Conservation (phyloP, 2,888 invertebrate genomes). For the Amphiduros pacificus region DNA sequence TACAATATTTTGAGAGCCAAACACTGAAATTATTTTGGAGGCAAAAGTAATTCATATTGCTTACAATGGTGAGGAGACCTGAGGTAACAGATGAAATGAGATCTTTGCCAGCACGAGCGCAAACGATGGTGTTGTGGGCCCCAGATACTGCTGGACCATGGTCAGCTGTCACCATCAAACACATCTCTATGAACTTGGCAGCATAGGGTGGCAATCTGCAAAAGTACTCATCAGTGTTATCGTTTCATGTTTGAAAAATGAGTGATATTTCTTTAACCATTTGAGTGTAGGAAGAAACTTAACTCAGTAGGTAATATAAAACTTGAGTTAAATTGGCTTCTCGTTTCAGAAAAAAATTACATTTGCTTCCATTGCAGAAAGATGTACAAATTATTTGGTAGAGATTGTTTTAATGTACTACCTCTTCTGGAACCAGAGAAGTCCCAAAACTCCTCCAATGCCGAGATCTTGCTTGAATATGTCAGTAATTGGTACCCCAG, state of each 20-base stretch:
- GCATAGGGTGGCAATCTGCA: conserved; percentile 86
- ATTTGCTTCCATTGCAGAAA: too few species aligned
- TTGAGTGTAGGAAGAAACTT: too few species aligned
- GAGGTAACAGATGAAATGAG: conserved; percentile 93
- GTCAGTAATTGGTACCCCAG: conserved; percentile 80
- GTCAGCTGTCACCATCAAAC: conserved; percentile 92
- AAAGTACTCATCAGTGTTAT: too few species aligned
- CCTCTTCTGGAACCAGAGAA: conserved; percentile 95
- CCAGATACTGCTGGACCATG: conserved; percentile 99
- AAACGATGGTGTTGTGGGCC: conserved; percentile 98
- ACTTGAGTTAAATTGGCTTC: too few species aligned
- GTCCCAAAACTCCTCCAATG: conserved; percentile 94
- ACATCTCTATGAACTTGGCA: conserved; percentile 98
- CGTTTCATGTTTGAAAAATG: too few species aligned
- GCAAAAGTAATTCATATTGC: too few species aligned
- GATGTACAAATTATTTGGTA: too few species aligned
- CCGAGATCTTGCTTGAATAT: conserved; percentile 94
- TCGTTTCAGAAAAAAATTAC: too few species aligned
- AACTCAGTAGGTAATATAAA: too few species aligned
- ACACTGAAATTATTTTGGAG: too few species aligned
- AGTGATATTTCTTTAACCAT: too few species aligned
- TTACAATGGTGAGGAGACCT: conserved; percentile 93
- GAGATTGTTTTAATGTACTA: too few species aligned
- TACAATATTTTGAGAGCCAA: neutral
- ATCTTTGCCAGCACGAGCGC: conserved; percentile 95